phyloP scores from a whole-genome alignment of 2,888 invertebrate species.

The Noctua janthina region DNA sequence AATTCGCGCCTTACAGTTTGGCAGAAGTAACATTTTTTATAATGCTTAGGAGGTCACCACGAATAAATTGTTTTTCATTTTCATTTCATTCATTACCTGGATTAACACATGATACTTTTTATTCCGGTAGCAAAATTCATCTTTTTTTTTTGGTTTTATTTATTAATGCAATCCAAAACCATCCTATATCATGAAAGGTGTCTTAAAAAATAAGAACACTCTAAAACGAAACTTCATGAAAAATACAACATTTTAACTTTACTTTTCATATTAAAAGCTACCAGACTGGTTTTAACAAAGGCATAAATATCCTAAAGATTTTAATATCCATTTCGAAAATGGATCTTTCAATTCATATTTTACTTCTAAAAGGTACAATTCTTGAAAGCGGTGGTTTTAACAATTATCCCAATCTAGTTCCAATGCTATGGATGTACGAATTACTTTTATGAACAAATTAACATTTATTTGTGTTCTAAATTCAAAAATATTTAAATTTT shows the following conservation, averaged over 20 bases:
- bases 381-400: neutral
- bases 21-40: too few species aligned
- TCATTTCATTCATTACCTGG: too few species aligned
- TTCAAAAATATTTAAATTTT: too few species aligned
- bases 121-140: too few species aligned
- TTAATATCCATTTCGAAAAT: slow-evolving; percentile 41
- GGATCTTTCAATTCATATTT: slow-evolving; percentile 3
- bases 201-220: neutral
- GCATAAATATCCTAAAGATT: slow-evolving; percentile 6
- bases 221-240: neutral
- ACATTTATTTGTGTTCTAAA: too few species aligned
- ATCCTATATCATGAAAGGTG: neutral
- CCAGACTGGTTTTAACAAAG: slow-evolving; percentile 28
- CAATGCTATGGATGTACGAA: neutral
- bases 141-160: too few species aligned
- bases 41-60: too few species aligned
- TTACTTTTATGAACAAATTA: too few species aligned
- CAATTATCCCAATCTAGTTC: neutral
- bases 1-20: too few species aligned
- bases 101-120: neutral
- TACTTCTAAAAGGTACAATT: neutral
- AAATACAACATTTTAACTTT: slow-evolving; percentile 1
- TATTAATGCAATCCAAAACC: neutral
- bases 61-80: too few species aligned
- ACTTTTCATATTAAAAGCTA: slow-evolving; percentile 43